Base-by-base conservation (phyloP, 1,140 invertebrate species). In the Cotesia typhae region DNA sequence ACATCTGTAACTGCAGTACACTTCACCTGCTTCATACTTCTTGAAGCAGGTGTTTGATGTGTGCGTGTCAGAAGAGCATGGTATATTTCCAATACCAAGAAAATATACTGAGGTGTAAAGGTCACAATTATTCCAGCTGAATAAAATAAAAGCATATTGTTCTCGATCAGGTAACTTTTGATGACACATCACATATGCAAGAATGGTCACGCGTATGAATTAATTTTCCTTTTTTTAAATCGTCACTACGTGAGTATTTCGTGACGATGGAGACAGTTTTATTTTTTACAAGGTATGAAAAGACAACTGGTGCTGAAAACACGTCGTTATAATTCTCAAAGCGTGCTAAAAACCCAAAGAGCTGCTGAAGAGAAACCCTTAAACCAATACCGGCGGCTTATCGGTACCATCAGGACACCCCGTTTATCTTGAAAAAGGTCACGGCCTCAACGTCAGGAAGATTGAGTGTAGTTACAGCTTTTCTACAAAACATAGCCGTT, bases 281-380 rank as follows among this genome's bases (percentile, higher is more conserved):
- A 51, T 20, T 35, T 67, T 67, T 67, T 55, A 67, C 51, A 52
- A 67, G 51, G 38, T 47, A 70, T n/a, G 38, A 51, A 70, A 70
- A 63, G 55, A 57, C 35, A 36, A 60, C 47, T 41, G 67, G 57
- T 60, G 38, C 12, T 41, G 36, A 61, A 51, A 67, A 61, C 36
- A 67, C 73, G 75, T 78, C 78, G 81, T 85, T 83, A 80, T 80
- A 79, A 83, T 84, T 83, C 81, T 70, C 67, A 61, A 73, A 70
- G 66, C 80, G 80, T 84, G 82, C 82, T 76, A 80, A 80, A 75
- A 47, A 47, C 41, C 41, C 10, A 47, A 47, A 47, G 74, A 80
- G 69, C 82, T 80, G 81, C 79, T 77, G 78, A 79, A 79, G 72
- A 78, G 74, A 78, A 82, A 79, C 75, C 82, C 82, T 68, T 78